Base-by-base conservation (phyloP, 1,140 invertebrate species). In the Neuroterus valhalla region DNA sequence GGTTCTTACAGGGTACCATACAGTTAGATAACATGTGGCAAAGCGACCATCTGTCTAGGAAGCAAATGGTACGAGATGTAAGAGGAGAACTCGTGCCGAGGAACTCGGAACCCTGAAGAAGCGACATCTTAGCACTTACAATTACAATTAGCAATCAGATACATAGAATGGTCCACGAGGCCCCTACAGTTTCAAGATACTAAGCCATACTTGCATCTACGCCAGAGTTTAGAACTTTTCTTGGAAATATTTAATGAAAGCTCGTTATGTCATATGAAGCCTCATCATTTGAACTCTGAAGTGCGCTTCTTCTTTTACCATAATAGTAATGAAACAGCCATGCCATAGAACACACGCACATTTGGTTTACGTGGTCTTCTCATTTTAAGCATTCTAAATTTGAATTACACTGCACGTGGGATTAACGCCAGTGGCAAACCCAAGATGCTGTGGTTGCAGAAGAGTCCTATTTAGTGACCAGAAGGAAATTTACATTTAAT, bases 41-140 rank as follows among this genome's bases (percentile, higher is more conserved):
- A 83, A 80, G 74, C 68, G 76, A 79, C 83, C 84, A 86, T 86
- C 84, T 86, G 84, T 84, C 82, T 85, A 83, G 82, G 84, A 86
- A 85, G 76, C 81, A 23, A 48, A 55, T 19, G 44, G 45, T 46
- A 38, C 10, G 31, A 62, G n/a, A n/a, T n/a, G n/a, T n/a, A n/a
- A n/a, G 43, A 69, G 43, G 26, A 19, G 23, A 45, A 44, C 44
- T 69, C 43, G 23, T 69, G 45, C 17, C 43, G 45, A 46, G 43
- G 44, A 46, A 69, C 68, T 69, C 45, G 23, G 45, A 31, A 31
- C 52, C 52, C 23, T 26, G 3, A 62, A 21, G 26, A 62, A 62
- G 55, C 21, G 55, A 62, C 55, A 62, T 26, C 26, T 62, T 26
- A 62, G 55, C 23, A 62, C 55, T 62, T 38, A 38, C 31, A 38